Conservation (phyloP, 1,140 invertebrate genomes). For the Saccostrea cuccullata region DNA sequence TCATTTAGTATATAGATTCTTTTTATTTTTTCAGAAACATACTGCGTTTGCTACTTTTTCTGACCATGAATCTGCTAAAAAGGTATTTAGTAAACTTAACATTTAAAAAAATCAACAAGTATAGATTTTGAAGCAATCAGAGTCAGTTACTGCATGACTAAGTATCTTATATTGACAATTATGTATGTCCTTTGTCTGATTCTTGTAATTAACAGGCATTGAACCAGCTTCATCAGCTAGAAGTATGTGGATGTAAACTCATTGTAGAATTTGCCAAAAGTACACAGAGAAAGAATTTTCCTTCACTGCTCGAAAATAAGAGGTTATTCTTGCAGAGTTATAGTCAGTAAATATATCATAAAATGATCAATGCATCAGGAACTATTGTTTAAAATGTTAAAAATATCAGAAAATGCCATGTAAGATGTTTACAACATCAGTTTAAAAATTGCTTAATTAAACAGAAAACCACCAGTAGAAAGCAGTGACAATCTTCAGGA, state of each 20-base stretch:
- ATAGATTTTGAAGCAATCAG: no score
- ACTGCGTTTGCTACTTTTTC: constrained; percentile 81
- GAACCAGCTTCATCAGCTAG: constrained; percentile 83
- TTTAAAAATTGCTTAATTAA: background rate
- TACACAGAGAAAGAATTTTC: constrained; percentile 60
- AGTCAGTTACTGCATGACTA: no score
- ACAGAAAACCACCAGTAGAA: background rate
- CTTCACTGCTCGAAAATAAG: constrained; percentile 39
- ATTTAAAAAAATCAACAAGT: background rate
- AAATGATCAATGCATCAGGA: no score
- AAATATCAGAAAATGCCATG: no score
- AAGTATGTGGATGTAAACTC: constrained; percentile 81
- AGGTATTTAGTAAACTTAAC: constrained; percentile 44
- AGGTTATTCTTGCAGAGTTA: background rate
- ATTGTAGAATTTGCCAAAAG: constrained; percentile 83
- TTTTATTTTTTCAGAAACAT: constrained; percentile 68
- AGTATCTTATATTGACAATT: no score
- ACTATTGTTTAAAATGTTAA: no score
- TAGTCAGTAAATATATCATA: no score
- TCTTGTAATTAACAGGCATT: constrained; percentile 77
- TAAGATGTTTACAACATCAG: no score
- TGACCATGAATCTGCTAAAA: constrained; percentile 80
- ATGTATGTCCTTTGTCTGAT: background rate
- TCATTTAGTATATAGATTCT: no score
- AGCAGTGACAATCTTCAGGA: constrained; percentile 23